Evolutionary conservation across 2,888 invertebrate species (phyloP), one percentile per base, ranked within the genome.

Genomic region (Cryptocephalus moraei): DNA sequence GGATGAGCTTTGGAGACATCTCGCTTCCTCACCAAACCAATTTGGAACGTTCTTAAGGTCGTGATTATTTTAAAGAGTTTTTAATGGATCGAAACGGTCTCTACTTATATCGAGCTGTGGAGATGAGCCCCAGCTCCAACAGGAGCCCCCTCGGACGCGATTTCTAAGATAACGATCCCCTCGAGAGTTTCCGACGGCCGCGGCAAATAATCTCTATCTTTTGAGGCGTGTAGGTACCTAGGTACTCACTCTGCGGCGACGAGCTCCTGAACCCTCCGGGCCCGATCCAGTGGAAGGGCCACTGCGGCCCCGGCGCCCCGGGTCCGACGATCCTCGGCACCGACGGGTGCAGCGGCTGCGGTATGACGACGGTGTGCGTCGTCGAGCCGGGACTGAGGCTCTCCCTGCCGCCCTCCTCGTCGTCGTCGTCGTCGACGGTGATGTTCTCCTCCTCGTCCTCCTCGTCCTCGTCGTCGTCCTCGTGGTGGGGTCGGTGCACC

Each of bases 261-360:
- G 77, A 73, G 32, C 75, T 72, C 57, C 80, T 68, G 56, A 80
- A 78, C 70, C 83, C 75, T 76, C 80, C 81, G 33, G 60, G 64
- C 52, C 64, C 64, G 56, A 82, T 81, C 49, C 82, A 81, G 13
- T 82, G 77, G 55, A 83, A 77, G 44, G 77, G 77, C 80, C 80
- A 79, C 47, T 80, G 74, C 54, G 77, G 73, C 22, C 22, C 22
- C 22, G n/a, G n/a, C 56, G 75, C 73, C 4, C 72, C 76, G 12
- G 61, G 56, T 11, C 14, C 14, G 47, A 67, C 73, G 56, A 81
- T 66, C 63, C 82, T 71, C 51, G 80, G 80, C 61, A 82, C 69
- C 14, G 75, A 75, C 6, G 77, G 75, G 59, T 77, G 76, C 56
- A 83, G 67, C 44, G 83, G 82, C 66, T 82, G 83, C 2, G 83